Base-by-base conservation (phyloP, 2,113 vertebrate genomes). In the Fregetta grallaria region DNA sequence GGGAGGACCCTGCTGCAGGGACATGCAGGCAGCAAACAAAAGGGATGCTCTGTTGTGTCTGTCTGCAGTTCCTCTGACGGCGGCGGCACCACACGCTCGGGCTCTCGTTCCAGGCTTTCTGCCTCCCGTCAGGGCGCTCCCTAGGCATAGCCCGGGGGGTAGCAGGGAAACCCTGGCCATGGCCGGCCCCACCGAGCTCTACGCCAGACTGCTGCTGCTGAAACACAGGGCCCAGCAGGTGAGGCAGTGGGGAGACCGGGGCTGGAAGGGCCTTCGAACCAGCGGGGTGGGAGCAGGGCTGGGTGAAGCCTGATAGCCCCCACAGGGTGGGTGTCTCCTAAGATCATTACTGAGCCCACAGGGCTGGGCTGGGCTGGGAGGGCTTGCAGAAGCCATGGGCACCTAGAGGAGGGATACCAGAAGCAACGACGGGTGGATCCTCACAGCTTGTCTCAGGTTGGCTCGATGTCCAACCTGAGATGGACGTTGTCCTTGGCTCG, bases 171-270 rank as follows among this genome's bases (percentile, higher is more conserved):
- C 38, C 47, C 90, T 30, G 67, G 79, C 34, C 2, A 7, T 19
- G 2, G 22, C 88, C 4, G 55, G 96, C 36, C 73, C 98, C 9
- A 40, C 94, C 1, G 92, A 97, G 7, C 90, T 99, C 19, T 97
- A 97, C 1, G 95, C 98, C 49, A 98, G 91, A 47, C 93, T 99
- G 78, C 95, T 98, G 55, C 87, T 99, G 70, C 98, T 99, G 94
- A 99, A 94, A 59, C 97, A 98, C 93, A 94, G 97, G 3, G 98
- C 98, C 17, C 97, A 98, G 72, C 98, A 98, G 98, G 99, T 99
- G 91, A 94, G 73, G 10, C 2, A 0, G 7, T 40, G 40, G 45
- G 34, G 16, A 34, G 7, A 9, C 15, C 0, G 3, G n/a, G 23
- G 34, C 50, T 62, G 52, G 26, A 71, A 81, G 27, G 58, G n/a